These are phyloP conservation scores for Ptilodon capucinus DNA, from an alignment of 2,888 invertebrate genomes.

Conservation along the genomic window DNA sequence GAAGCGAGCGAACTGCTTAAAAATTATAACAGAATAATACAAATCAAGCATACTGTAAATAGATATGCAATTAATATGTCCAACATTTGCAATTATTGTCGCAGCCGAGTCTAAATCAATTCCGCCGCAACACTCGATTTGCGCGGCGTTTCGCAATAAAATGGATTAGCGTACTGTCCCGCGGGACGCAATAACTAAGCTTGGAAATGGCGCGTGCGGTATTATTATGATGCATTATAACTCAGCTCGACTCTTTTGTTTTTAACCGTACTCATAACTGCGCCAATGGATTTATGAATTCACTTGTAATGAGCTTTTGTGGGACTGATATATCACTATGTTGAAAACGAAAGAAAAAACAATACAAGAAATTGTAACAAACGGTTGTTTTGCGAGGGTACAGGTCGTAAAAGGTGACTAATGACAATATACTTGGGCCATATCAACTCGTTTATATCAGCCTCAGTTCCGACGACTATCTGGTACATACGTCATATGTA, in stretches of 20 bases:
- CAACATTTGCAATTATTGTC: slow-evolving; percentile 62
- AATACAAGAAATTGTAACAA: neutral
- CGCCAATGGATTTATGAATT: slow-evolving; percentile 1
- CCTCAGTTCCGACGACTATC: too few species aligned
- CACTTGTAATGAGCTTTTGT: neutral
- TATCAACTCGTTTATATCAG: too few species aligned
- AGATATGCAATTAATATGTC: slow-evolving; percentile 1
- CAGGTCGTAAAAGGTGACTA: neutral
- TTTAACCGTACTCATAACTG: slow-evolving; percentile 27
- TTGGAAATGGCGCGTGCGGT: slow-evolving; percentile 62
- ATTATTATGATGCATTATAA: slow-evolving; percentile 59
- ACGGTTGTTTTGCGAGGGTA: neutral
- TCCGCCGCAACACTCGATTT: slow-evolving; percentile 52
- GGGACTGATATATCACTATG: neutral
- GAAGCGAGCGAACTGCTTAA: too few species aligned
- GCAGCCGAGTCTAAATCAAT: slow-evolving; percentile 67
- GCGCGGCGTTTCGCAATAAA: slow-evolving; percentile 62
- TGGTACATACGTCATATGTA: too few species aligned
- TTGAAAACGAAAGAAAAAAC: neutral
- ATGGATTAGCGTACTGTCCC: slow-evolving; percentile 52
- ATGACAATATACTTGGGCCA: too few species aligned
- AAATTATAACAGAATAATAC: too few species aligned
- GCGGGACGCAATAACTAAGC: slow-evolving; percentile 60
- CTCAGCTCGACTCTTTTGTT: slow-evolving; percentile 41
- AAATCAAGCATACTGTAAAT: neutral